These are phyloP conservation scores for Cephus pygmeus DNA, from an alignment of 2,888 invertebrate genomes.

Conservation along the genomic window DNA sequence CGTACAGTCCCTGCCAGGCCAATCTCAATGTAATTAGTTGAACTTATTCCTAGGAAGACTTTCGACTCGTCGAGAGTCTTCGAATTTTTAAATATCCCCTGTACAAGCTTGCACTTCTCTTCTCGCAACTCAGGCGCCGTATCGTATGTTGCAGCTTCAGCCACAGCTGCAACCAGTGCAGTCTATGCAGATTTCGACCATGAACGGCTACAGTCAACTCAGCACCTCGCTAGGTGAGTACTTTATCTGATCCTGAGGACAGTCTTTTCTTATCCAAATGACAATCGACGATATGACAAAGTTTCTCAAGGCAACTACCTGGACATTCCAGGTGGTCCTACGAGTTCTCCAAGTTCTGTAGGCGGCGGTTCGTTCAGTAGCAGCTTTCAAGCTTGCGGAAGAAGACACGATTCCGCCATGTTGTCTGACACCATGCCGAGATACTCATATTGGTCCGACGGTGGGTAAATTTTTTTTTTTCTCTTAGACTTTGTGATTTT, in stretches of 20 bases:
- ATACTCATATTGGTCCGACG: slow-evolving; percentile 57
- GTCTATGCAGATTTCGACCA: slow-evolving; percentile 64
- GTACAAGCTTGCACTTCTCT: not conserved
- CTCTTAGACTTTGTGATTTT: not conserved
- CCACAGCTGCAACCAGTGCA: slow-evolving; percentile 64
- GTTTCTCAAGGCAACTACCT: slow-evolving; percentile 63
- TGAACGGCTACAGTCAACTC: slow-evolving; percentile 66
- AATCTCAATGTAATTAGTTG: slow-evolving; percentile 17
- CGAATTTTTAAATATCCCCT: not conserved
- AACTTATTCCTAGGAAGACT: not conserved
- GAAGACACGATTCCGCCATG: slow-evolving; percentile 52
- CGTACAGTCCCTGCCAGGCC: slow-evolving; percentile 64
- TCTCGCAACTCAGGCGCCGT: slow-evolving; percentile 8
- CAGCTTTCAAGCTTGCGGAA: slow-evolving; percentile 50
- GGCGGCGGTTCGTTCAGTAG: slow-evolving; percentile 52
- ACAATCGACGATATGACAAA: slow-evolving; percentile 44
- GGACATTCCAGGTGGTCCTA: slow-evolving; percentile 60
- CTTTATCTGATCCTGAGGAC: not conserved
- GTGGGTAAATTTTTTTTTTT: slow-evolving; percentile 35
- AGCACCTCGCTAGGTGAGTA: slow-evolving; percentile 64
- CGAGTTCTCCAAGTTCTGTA: slow-evolving; percentile 50
- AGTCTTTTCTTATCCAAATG: not conserved
- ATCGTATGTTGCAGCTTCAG: slow-evolving; percentile 50
- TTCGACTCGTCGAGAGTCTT: not conserved
- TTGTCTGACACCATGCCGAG: slow-evolving; percentile 46